Evolutionary conservation across 2,888 invertebrate genomes (phyloP), one percentile per base, ranked within the genome.

Genomic region (Caenorhabditis sp.): DNA sequence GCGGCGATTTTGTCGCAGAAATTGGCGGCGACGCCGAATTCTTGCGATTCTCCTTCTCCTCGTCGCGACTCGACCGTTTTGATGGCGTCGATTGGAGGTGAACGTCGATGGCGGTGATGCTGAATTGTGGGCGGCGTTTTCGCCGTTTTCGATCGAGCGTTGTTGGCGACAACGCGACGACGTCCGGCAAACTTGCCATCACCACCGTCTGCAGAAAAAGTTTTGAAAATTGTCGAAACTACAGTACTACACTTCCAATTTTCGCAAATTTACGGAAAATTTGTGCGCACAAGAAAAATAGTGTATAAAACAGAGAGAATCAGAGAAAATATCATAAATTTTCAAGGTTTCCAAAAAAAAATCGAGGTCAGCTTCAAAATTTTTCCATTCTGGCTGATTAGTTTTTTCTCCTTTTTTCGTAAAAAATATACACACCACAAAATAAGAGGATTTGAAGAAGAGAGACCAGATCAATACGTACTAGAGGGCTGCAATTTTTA

Each of bases 21-120:
- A 31, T 23, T 21, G 53, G n/a, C 21, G 65, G 23, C 12, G 51
- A n/a, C 23, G 50, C 4, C 17, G 64, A 58, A 6, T 36, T 57
- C n/a, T 36, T 64, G 1, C 27, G 36, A 54, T 65, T 65, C 51
- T 65, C 65, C 50, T 65, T 65, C 36, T 59, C 65, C 5, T 65
- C 65, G 8, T 58, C 64, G 31, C 26, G n/a, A n/a, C 14, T 57
- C 23, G 36, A 21, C 5, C n/a, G 14, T 19, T 37, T 62, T 2
- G 43, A 1, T 12, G 23, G 54, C 6, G 37, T 54, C 8, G 26
- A 24, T 19, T 8, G 1, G 17, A 27, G 8, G 17, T 5, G 2
- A 27, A 27, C 3, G 12, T 10, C 23, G n/a, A 49, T 49, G 43
- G 43, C 23, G 1, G 12, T 27, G 12, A 24, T n/a, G 27, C 24